Conservation (phyloP, 2,888 invertebrate genomes). For the Ormyrus nitidulus region DNA sequence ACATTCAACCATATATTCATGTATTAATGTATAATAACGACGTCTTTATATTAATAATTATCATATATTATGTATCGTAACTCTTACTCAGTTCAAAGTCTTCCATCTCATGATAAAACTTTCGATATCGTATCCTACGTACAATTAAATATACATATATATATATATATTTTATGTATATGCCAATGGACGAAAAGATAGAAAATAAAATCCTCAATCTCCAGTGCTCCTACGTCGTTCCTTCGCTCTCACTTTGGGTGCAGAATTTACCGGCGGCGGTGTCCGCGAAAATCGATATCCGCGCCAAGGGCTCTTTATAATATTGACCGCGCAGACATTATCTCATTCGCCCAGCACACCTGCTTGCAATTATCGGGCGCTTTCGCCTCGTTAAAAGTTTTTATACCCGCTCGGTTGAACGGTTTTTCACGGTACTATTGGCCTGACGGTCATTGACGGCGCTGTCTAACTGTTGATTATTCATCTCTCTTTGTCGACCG, state of each 20-base stretch:
- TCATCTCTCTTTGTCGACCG: too few species aligned
- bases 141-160: too few species aligned
- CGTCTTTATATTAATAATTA: slow-evolving; percentile 1
- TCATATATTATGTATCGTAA: background rate
- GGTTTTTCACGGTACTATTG: too few species aligned
- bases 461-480: too few species aligned
- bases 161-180: too few species aligned
- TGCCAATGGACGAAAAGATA: background rate
- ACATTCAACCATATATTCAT: too few species aligned
- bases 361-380: too few species aligned
- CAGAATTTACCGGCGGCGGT: background rate
- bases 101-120: slow-evolving; percentile 2
- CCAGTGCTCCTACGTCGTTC: background rate
- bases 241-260: background rate
- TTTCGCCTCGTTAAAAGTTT: background rate
- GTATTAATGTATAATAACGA: background rate
- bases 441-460: too few species aligned
- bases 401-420: background rate
- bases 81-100: background rate
- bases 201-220: slow-evolving; percentile 14
- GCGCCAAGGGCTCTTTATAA: too few species aligned
- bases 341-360: too few species aligned
- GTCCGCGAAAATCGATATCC: background rate
- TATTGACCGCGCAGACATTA: too few species aligned
- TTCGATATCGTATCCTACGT: background rate